A percentile compares a stretch with the other conserved stretches of the same genome.
These are phyloP conservation scores for Macropus fuliginosus DNA, from an alignment of 2,797 vertebrate species.

Conservation along the genomic window DNA sequence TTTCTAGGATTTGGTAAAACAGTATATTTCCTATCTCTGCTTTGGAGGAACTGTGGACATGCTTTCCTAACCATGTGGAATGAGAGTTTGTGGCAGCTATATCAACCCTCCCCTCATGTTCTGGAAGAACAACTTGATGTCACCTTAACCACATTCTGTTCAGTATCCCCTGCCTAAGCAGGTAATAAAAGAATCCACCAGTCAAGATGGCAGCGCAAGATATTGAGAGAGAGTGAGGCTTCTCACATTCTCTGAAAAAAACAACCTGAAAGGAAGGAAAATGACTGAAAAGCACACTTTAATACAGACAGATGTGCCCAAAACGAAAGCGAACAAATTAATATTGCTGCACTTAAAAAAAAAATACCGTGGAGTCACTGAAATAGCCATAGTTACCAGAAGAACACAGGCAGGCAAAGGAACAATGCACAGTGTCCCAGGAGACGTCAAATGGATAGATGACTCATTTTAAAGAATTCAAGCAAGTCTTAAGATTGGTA, in stretches of 20 bases:
- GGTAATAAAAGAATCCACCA: not conserved
- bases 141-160: slow-evolving; percentile 1
- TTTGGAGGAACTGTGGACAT: slow-evolving; percentile 8
- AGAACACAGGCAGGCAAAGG: not conserved
- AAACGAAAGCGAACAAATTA: not conserved
- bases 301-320: not conserved
- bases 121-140: slow-evolving; percentile 47
- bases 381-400: not conserved
- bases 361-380: not conserved
- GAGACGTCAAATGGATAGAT: not conserved
- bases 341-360: not conserved
- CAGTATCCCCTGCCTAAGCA: not conserved
- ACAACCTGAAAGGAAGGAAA: not conserved
- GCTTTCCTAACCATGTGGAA: slow-evolving; percentile 4
- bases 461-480: not conserved
- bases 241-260: not conserved
- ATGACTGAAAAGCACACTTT: not conserved
- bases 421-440: not conserved
- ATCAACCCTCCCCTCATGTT: slow-evolving; percentile 45
- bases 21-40: not conserved
- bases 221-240: not conserved
- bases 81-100: not conserved
- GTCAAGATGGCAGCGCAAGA: not conserved
- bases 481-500: not conserved
- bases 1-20: not conserved